Percentiles rank a stretch among this genome's conserved stretches.
These are phyloP conservation scores for Plectrocnemia conspersa DNA, from an alignment of 1,140 invertebrate species.

Conservation along the genomic window DNA sequence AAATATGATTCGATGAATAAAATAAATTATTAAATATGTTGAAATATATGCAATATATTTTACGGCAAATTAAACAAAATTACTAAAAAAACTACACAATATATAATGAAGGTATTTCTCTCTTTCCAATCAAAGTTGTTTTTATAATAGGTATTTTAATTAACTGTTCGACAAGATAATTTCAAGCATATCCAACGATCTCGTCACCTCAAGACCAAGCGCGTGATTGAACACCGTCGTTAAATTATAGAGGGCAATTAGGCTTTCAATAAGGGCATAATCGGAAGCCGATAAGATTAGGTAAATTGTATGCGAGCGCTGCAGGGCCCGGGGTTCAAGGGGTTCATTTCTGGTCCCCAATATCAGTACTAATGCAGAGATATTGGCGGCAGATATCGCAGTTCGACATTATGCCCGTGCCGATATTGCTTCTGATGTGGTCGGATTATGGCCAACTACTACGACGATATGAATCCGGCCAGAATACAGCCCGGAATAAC, in stretches of 20 bases:
- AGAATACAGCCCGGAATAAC: background rate
- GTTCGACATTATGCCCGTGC: constrained; percentile 11
- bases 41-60: no score
- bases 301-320: constrained; percentile 17
- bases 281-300: constrained; percentile 25
- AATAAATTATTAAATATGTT: no score
- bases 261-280: constrained; percentile 28
- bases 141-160: no score
- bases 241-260: constrained; percentile 20
- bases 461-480: constrained; percentile 10
- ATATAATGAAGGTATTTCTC: no score
- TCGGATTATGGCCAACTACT: constrained; percentile 13
- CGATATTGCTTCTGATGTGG: constrained; percentile 21
- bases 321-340: constrained; percentile 1
- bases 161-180: no score
- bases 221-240: background rate
- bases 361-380: constrained; percentile 14
- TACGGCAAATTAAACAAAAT: no score
- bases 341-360: constrained; percentile 5
- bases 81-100: no score
- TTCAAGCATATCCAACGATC: background rate
- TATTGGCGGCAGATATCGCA: constrained; percentile 12
- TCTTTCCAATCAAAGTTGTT: no score
- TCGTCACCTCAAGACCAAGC: background rate
- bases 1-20: no score